phyloP scores from a whole-genome alignment of 2,797 vertebrate species.

The Enteromius anoplus region DNA sequence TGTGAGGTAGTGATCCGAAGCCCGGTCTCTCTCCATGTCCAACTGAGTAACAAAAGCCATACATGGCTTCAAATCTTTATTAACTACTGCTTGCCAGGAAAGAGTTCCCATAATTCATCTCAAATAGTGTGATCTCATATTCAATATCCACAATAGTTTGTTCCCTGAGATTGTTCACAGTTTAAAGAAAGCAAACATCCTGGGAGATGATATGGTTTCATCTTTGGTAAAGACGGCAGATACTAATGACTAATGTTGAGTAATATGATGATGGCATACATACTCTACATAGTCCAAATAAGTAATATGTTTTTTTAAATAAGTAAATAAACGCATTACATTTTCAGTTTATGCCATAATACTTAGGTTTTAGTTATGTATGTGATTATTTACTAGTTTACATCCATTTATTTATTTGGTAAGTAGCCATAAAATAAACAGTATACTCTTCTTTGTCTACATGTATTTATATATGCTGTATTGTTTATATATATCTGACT shows the following conservation, averaged over 20 bases:
- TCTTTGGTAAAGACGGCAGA: not conserved
- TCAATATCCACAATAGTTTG: constrained; percentile 53
- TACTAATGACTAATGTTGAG: not conserved
- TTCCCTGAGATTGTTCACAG: constrained; percentile 38
- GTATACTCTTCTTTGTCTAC: not conserved
- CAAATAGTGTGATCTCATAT: constrained; percentile 66
- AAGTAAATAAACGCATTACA: not conserved
- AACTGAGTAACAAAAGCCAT: constrained; percentile 50
- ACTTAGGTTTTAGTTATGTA: not conserved
- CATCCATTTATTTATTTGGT: not conserved
- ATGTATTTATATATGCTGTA: too few relatives aligned
- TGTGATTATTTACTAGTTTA: not conserved
- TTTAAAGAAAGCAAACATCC: constrained; percentile 19
- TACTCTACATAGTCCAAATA: not conserved
- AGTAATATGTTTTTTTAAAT: not conserved
- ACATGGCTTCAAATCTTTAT: constrained; percentile 57
- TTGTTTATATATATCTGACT: not conserved
- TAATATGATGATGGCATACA: not conserved
- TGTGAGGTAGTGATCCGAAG: constrained; percentile 42
- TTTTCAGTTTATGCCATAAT: not conserved
- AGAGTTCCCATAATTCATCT: constrained; percentile 46
- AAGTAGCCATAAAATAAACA: not conserved
- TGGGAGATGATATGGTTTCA: not conserved
- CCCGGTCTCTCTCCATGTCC: constrained; percentile 47
- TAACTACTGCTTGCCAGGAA: constrained; percentile 57